phyloP scores from a whole-genome alignment of 2,113 vertebrate species.

The Acanthisitta chloris region DNA sequence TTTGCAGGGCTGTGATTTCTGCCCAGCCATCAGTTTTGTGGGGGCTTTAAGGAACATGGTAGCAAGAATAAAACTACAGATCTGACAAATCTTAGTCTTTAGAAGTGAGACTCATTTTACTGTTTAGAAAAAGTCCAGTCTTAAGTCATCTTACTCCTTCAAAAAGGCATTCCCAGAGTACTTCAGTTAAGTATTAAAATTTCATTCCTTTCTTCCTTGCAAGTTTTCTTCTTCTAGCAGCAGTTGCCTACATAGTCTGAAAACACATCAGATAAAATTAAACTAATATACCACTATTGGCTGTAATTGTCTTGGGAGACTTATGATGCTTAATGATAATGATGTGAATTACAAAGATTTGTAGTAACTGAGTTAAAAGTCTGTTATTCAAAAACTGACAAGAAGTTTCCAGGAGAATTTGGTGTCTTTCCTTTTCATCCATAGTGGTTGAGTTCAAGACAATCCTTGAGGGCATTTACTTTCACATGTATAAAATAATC shows the following conservation, averaged over 20 bases:
- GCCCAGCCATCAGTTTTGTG: background rate
- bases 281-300: background rate
- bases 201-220: constrained; percentile 20
- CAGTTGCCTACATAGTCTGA: constrained; percentile 16
- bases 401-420: constrained; percentile 50
- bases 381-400: constrained; percentile 20
- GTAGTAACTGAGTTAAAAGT: constrained; percentile 16
- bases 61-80: background rate
- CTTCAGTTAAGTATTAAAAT: constrained; percentile 26
- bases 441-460: background rate
- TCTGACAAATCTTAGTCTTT: constrained; percentile 2
- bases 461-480: constrained; percentile 43
- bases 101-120: constrained; percentile 24
- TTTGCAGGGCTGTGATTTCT: background rate
- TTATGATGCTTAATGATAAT: constrained; percentile 12
- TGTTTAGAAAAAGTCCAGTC: constrained; percentile 34
- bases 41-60: constrained; percentile 2
- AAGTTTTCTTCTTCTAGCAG: background rate
- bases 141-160: constrained; percentile 20
- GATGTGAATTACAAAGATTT: background rate
- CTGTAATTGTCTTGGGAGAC: background rate
- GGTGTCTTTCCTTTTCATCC: constrained; percentile 26
- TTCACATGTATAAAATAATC: constrained; percentile 39
- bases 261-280: constrained; percentile 35
- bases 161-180: constrained; percentile 10